Evolutionary conservation across 2,888 invertebrate species (phyloP).

Genomic region (Acronicta alni): DNA sequence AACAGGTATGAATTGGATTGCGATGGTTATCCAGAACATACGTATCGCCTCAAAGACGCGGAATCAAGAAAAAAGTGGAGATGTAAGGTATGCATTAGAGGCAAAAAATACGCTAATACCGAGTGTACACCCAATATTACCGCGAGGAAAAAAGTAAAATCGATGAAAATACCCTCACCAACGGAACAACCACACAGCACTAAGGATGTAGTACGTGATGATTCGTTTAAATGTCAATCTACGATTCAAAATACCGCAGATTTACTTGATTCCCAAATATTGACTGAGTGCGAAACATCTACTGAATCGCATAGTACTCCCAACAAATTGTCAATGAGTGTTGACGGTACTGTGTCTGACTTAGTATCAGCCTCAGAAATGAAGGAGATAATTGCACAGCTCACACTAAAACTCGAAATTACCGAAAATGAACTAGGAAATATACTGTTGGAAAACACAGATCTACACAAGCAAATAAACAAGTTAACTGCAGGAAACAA

Average conservation of each 20-base stretch:
- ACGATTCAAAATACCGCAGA: conserved; percentile 3
- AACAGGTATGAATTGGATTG: too few species aligned
- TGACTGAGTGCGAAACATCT: conserved; percentile 17
- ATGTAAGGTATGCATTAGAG: conserved; percentile 10
- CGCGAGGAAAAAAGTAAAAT: conserved; percentile 4
- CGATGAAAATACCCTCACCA: background rate
- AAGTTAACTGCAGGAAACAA: conserved; percentile 3
- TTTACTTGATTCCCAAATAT: conserved; percentile 14
- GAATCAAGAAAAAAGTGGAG: too few species aligned
- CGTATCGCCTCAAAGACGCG: too few species aligned
- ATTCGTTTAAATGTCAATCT: background rate
- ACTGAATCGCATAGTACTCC: conserved; percentile 14
- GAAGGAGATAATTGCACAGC: conserved; percentile 5
- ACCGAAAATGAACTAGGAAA: conserved; percentile 1
- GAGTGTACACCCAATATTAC: conserved; percentile 6
- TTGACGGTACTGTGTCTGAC: conserved; percentile 17
- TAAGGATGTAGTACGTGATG: background rate
- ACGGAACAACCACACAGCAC: background rate
- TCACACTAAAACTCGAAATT: background rate
- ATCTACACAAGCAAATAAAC: conserved; percentile 3
- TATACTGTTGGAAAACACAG: conserved; percentile 3
- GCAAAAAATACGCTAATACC: conserved; percentile 4
- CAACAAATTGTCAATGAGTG: conserved; percentile 16
- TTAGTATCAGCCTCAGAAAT: conserved; percentile 14
- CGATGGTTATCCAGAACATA: too few species aligned